phyloP scores from a whole-genome alignment of 2,888 invertebrate genomes.

The Clivina fossor region DNA sequence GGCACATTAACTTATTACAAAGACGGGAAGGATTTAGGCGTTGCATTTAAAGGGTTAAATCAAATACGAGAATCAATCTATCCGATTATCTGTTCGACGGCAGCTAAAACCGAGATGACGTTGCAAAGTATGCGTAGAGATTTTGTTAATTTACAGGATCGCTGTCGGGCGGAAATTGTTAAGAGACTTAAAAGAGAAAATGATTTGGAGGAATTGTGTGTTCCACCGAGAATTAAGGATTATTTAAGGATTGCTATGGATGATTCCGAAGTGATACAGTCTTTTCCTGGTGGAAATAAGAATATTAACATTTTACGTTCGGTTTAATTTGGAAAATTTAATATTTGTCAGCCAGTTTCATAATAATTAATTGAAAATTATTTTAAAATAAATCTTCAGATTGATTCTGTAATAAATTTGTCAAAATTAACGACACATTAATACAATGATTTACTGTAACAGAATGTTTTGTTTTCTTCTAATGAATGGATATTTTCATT shows the following conservation, averaged over 20 bases:
- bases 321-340: no score
- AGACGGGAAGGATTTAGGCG: constrained; percentile 67
- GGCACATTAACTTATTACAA: constrained; percentile 69
- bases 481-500: no score
- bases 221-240: constrained; percentile 61
- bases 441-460: no score
- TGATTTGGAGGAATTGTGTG: constrained; percentile 58
- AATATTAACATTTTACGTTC: no score
- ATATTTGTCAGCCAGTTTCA: no score
- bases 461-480: no score
- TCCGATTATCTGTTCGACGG: constrained; percentile 72
- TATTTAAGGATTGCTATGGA: constrained; percentile 61
- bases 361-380: no score
- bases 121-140: constrained; percentile 62
- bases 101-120: constrained; percentile 74
- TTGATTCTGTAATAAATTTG: no score
- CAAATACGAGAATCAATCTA: constrained; percentile 64
- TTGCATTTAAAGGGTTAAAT: constrained; percentile 69
- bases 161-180: constrained; percentile 65
- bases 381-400: no score
- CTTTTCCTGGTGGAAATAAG: no score
- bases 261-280: no score
- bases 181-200: constrained; percentile 55
- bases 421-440: no score
- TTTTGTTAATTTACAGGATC: constrained; percentile 68